phyloP scores from a whole-genome alignment of 2,888 invertebrate species.

The Eristalinus sepulchralis region DNA sequence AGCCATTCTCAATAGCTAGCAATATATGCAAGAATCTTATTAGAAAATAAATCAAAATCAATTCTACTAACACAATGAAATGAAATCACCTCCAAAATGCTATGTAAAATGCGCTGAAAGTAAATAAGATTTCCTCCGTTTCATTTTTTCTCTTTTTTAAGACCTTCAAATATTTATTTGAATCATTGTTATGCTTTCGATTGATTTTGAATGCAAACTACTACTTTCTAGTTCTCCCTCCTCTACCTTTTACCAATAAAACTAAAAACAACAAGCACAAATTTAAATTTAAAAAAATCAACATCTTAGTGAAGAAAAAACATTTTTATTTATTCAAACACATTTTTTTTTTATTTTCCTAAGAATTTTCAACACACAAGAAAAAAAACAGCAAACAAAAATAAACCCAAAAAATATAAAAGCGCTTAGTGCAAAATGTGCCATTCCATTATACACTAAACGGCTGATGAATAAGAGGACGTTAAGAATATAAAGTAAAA shows the following conservation, averaged over 20 bases:
- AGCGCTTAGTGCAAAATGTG: slow-evolving; percentile 64
- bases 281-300: slow-evolving; percentile 24
- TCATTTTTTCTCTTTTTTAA: no score
- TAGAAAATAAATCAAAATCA: slow-evolving; percentile 11
- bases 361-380: background rate
- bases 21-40: slow-evolving; percentile 48
- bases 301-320: background rate
- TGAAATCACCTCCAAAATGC: background rate
- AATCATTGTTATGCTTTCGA: background rate
- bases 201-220: background rate
- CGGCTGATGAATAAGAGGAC: slow-evolving; percentile 47
- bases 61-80: slow-evolving; percentile 23
- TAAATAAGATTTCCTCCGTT: background rate
- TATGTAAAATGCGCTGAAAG: slow-evolving; percentile 3
- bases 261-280: slow-evolving; percentile 34
- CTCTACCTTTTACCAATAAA: slow-evolving; percentile 7
- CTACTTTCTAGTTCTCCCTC: background rate
- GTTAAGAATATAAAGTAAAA: slow-evolving; percentile 1
- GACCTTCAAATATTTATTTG: slow-evolving; percentile 3
- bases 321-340: slow-evolving; percentile 7
- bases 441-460: slow-evolving; percentile 63
- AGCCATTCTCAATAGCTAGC: slow-evolving; percentile 62
- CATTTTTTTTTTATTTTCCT: slow-evolving; percentile 9
- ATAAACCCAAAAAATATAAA: background rate
- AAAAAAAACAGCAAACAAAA: slow-evolving; percentile 1